A percentile compares a stretch with the other conserved stretches of the same genome.
Conservation (phyloP, 2,888 invertebrate genomes). For the Operophtera brumata region DNA sequence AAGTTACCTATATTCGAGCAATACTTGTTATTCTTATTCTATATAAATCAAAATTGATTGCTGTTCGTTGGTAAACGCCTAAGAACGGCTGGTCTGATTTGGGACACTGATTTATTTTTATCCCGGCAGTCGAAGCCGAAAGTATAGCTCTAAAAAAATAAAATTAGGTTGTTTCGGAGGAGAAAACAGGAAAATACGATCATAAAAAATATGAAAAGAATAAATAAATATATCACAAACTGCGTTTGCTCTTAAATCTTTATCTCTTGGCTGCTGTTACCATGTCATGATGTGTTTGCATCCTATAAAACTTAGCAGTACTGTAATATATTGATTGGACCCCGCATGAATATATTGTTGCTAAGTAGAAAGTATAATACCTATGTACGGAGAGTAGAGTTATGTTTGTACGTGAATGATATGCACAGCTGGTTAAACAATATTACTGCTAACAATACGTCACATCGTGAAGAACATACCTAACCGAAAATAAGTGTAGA, state of each 20-base stretch:
- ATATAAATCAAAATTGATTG: too few species aligned
- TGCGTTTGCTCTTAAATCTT: background rate
- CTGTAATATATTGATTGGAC: slow-evolving; percentile 15
- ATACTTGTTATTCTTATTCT: too few species aligned
- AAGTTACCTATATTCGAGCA: too few species aligned
- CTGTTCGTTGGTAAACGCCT: too few species aligned
- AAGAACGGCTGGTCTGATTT: too few species aligned
- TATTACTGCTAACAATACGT: background rate
- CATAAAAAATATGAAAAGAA: too few species aligned
- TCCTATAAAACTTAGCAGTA: slow-evolving; percentile 1
- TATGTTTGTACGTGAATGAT: background rate
- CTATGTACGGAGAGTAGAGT: background rate
- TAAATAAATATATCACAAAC: too few species aligned
- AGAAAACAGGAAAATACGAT: too few species aligned
- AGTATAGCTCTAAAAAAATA: too few species aligned
- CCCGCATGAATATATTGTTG: slow-evolving; percentile 27
- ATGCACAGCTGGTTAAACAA: background rate
- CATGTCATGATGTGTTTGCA: slow-evolving; percentile 9
- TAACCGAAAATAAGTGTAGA: background rate
- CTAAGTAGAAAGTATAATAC: background rate
- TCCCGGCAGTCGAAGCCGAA: too few species aligned
- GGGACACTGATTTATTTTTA: too few species aligned
- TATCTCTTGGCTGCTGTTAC: slow-evolving; percentile 6
- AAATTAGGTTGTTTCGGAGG: too few species aligned
- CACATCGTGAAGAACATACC: background rate